Evolutionary conservation across 2,888 invertebrate species (phyloP), one percentile per base, ranked within the genome.

Genomic region (Torymus auratus): DNA sequence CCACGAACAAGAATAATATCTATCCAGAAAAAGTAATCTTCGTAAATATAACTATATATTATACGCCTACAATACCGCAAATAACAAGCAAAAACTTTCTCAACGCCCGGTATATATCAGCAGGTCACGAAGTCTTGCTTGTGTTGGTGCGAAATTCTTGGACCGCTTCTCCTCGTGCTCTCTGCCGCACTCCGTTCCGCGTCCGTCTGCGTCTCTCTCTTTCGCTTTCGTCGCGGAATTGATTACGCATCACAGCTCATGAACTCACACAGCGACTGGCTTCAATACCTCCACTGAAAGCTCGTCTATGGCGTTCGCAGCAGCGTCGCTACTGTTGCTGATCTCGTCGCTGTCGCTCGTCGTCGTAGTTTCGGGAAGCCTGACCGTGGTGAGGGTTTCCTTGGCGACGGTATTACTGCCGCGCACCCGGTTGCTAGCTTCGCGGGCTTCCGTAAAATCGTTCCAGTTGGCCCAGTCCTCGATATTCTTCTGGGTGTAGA

Each of bases 111-210:
- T 74, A 74, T 11, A 50, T 65, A 15, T 11, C 55, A 15, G 12
- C 12, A 73, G 64, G 13, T 41, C 14, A 13, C 11, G 14, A 12
- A 20, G 56, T 61, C 55, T 56, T 41, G 73, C 64, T 74, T 55
- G 41, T 65, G 41, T 41, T 41, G 41, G 41, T 41, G 41, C 41
- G 65, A 74, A 74, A 56, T 74, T 65, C 73, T 74, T 74, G 73
- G 65, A 74, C 65, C 28, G 28, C 72, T 50, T 56, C 73, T 56
- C 64, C 7, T 10, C 28, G 7, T 41, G 41, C 41, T 10, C 41
- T 7, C 41, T 28, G 28, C 28, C 7, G 28, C 41, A 7, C 41
- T 41, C 7, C 7, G 28, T 7, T 7, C 28, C 41, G 41, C 41
- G 41, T 41, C 55, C 55, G 5, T 55, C 28, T 23, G 12, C 15